Conservation (phyloP, 2,888 invertebrate genomes). For the Eupeodes luniger region DNA sequence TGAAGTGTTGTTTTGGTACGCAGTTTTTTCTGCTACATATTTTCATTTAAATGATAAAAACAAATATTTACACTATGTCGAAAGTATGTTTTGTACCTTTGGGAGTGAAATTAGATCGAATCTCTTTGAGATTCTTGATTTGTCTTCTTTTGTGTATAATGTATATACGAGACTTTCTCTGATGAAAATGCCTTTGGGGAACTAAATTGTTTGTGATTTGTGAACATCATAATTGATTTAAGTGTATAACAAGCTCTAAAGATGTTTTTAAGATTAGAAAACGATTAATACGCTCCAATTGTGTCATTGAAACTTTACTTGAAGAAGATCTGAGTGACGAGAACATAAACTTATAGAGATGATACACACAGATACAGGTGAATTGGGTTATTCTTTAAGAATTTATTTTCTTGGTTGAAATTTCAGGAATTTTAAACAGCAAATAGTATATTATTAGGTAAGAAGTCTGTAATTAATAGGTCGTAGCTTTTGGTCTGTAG, state of each 20-base stretch:
- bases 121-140: slow-evolving; percentile 19
- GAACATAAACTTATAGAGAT: not conserved
- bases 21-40: not conserved
- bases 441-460: too few relatives aligned
- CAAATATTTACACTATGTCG: not conserved
- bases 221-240: not conserved
- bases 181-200: not conserved
- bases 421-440: too few relatives aligned
- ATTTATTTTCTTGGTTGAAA: too few relatives aligned
- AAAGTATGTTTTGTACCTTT: slow-evolving; percentile 8
- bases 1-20: slow-evolving; percentile 25
- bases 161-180: slow-evolving; percentile 25
- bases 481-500: too few relatives aligned
- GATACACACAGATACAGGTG: not conserved
- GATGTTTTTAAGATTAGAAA: slow-evolving; percentile 8
- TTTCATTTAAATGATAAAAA: slow-evolving; percentile 3
- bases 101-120: slow-evolving; percentile 39
- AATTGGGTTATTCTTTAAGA: not conserved
- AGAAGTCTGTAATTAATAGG: too few relatives aligned
- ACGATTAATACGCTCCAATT: slow-evolving; percentile 20
- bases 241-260: slow-evolving; percentile 1
- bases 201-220: not conserved
- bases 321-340: not conserved
- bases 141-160: not conserved
- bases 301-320: not conserved